Base-by-base conservation (phyloP, 2,797 vertebrate genomes). In the Hippoglossus hippoglossus region DNA sequence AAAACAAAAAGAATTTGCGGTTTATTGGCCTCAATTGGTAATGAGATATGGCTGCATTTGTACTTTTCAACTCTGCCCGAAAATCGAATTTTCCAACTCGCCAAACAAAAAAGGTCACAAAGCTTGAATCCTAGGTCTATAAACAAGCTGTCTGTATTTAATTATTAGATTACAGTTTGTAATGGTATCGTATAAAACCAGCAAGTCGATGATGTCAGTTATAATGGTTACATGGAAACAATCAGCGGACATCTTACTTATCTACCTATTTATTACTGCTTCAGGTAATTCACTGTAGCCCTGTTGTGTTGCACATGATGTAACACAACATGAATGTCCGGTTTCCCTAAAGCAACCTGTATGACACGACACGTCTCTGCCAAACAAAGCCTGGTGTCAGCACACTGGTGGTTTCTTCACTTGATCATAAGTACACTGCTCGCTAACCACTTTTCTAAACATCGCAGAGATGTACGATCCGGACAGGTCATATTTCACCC, bases 401-500 rank as follows among this genome's bases (percentile, higher is more conserved):
- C 49, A 11, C 25, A 19, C 68, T 25, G 28, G 19, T 47, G 57
- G 54, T 70, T 63, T 73, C 68, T 67, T 49, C 41, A 52, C 58
- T 54, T 68, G 55, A 70, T 76, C 68, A 69, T 51, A 73, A 7
- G 58, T 47, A 62, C 73, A 63, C 63, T 19, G 10, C 53, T 60
- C 71, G 67, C 70, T 65, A 61, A 82, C 73, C 52, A 46, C 66
- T 67, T 78, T 50, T 56, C 71, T 76, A 88, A 90, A 90, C 83
- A 67, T 67, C 10, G 57, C 73, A 68, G 67, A 77, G 77, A 61
- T 61, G 72, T 83, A 78, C 61, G 74, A 84, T 77, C 49, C 16
- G 50, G 58, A 78, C n/a, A 6, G 75, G 78, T 78, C 85, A 78
- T 89, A 90, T 91, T 91, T 94, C 77, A 92, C 57, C 81, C 81